These are phyloP conservation scores for Macrophya alboannulata DNA, from an alignment of 2,888 invertebrate species.

Conservation along the genomic window DNA sequence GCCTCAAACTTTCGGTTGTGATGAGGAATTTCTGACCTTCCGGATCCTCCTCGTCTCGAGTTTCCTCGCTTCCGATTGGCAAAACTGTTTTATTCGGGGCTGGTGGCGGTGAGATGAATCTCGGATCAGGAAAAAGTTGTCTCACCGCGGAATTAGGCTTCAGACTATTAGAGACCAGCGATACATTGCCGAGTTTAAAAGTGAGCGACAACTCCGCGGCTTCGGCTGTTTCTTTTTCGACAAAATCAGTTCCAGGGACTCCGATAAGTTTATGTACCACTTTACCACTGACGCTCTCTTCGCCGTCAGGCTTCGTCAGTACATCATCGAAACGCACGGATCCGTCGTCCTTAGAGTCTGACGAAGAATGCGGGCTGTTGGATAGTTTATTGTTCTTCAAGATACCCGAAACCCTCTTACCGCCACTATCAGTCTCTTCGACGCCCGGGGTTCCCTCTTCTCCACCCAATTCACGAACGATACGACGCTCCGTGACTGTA, in stretches of 20 bases:
- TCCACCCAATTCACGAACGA: slow-evolving; percentile 81
- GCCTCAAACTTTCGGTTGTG: slow-evolving; percentile 89
- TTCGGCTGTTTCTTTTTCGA: slow-evolving; percentile 71
- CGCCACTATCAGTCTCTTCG: slow-evolving; percentile 54
- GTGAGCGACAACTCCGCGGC: slow-evolving; percentile 82
- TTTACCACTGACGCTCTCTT: slow-evolving; percentile 51
- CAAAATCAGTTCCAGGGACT: slow-evolving; percentile 52
- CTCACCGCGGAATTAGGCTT: slow-evolving; percentile 92
- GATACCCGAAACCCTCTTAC: slow-evolving; percentile 58
- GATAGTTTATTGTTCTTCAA: slow-evolving; percentile 53
- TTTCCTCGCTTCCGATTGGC: slow-evolving; percentile 63
- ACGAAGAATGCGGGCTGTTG: slow-evolving; percentile 57
- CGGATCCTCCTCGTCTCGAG: slow-evolving; percentile 72
- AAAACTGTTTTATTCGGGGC: slow-evolving; percentile 74
- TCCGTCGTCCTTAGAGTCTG: slow-evolving; percentile 61
- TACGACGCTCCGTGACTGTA: slow-evolving; percentile 85
- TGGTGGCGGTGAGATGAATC: slow-evolving; percentile 84
- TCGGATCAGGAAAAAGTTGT: slow-evolving; percentile 89
- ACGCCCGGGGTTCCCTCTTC: slow-evolving; percentile 66
- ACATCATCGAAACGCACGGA: slow-evolving; percentile 65
- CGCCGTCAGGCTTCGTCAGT: slow-evolving; percentile 60
- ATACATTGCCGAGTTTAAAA: slow-evolving; percentile 83
- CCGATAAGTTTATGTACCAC: slow-evolving; percentile 30
- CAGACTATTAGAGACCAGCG: slow-evolving; percentile 82
- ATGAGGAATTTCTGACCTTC: slow-evolving; percentile 82